A percentile compares a stretch with the other conserved stretches of the same genome.
Evolutionary conservation across 2,888 invertebrate genomes (phyloP).

Genomic region (Machimus atricapillus): DNA sequence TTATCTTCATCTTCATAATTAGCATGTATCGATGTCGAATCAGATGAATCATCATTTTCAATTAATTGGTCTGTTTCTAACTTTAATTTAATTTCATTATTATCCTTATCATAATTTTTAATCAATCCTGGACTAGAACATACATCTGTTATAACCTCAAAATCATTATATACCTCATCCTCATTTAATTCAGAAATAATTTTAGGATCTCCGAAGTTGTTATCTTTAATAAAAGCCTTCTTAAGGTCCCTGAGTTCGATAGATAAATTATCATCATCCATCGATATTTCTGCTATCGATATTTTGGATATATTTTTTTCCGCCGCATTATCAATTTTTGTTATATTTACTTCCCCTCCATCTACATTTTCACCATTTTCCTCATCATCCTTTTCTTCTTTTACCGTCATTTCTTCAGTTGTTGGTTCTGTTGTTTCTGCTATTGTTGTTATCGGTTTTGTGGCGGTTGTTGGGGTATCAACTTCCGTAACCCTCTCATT

Average conservation of each 20-base stretch:
- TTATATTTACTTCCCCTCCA: neutral
- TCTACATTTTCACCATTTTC: too few species aligned
- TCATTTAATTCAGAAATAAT: neutral
- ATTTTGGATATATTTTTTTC: neutral
- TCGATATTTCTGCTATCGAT: neutral
- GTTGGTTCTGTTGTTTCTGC: neutral
- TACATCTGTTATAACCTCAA: neutral
- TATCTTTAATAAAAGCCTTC: neutral
- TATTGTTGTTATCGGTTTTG: neutral
- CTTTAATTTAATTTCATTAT: neutral
- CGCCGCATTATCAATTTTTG: neutral
- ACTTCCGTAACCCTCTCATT: neutral
- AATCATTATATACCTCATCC: neutral
- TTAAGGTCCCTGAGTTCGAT: neutral
- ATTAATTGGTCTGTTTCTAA: neutral
- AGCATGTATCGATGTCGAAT: neutral
- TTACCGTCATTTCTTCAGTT: too few species aligned
- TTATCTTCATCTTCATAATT: neutral
- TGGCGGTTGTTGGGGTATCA: neutral
- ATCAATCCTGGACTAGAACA: neutral
- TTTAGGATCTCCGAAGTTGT: neutral
- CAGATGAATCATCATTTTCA: neutral
- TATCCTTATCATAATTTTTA: neutral
- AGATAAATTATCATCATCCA: neutral
- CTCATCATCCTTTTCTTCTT: too few species aligned